These are phyloP conservation scores for Heliconius sara DNA, from an alignment of 2,888 invertebrate genomes.

Conservation along the genomic window DNA sequence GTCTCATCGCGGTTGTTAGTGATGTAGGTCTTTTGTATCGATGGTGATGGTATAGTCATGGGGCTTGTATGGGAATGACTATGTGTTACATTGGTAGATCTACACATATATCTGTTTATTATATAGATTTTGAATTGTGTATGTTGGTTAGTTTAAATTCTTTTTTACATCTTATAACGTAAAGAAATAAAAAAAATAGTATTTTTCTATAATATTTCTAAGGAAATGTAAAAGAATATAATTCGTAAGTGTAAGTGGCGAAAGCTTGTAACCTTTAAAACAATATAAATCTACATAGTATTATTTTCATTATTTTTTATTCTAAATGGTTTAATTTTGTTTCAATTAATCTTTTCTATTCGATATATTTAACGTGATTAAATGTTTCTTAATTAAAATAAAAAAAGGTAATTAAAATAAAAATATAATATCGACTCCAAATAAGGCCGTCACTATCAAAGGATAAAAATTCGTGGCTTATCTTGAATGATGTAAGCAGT, in stretches of 20 bases:
- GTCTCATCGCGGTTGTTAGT: slow-evolving; percentile 46
- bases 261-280: too few species aligned
- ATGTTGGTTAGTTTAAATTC: not conserved
- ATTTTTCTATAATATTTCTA: too few species aligned
- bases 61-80: not conserved
- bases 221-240: too few species aligned
- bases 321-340: too few species aligned
- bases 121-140: not conserved
- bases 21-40: slow-evolving; percentile 39
- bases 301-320: too few species aligned
- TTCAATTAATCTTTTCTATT: too few species aligned
- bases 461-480: slow-evolving; percentile 37
- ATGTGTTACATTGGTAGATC: not conserved
- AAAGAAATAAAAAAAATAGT: not conserved
- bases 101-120: not conserved
- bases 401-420: not conserved
- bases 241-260: too few species aligned
- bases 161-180: not conserved
- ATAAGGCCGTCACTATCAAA: slow-evolving; percentile 31
- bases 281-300: too few species aligned
- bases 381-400: not conserved
- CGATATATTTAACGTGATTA: too few species aligned
- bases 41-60: slow-evolving; percentile 31
- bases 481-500: slow-evolving; percentile 42
- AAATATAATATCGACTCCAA: slow-evolving; percentile 24